Evolutionary conservation across 2,797 vertebrate genomes (phyloP), one percentile per base, ranked within the genome.

Genomic region (Tragopan temminckii): DNA sequence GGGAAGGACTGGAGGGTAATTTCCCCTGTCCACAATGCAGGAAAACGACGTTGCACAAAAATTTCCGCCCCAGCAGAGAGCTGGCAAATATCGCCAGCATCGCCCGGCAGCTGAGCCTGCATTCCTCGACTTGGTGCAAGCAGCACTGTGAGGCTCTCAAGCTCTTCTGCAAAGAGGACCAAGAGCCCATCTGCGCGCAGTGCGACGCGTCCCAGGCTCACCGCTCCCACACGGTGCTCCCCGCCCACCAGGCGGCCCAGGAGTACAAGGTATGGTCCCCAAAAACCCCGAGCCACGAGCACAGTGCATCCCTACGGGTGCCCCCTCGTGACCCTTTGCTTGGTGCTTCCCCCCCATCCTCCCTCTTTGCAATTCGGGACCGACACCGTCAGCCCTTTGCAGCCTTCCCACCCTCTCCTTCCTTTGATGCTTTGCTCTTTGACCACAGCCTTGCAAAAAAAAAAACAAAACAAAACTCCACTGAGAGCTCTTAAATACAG

Each of bases 21-120:
- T 95, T 94, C 68, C 9, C 35, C 19, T 97, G 97, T 68, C 96
- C 97, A 0, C 92, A 74, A 27, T 97, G 97, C 76, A 43, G 83
- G 17, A 71, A 52, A 33, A 55, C 8, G 13, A 86, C 91, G 8
- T 82, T 35, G 40, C 82, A 53, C 64, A 74, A 52, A 17, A 48
- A 33, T 6, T 77, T 97, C 23, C 81, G 94, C 3, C 93, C 95
- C 13, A 97, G 92, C 80, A 85, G 95, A 4, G 92, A 95, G 17
- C 85, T 97, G 33, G 92, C 75, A 0, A 90, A 61, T 2, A 77
- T 96, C 3, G 79, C 94, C 0, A 40, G 84, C 11, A 75, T 95
- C 7, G 43, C 91, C 35, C 48, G 74, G 36, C 55, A 11, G 36
- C 45, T 95, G 29, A 68, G 53, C 35, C 36, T 1, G 4, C 17